Percentiles rank a stretch among this genome's conserved stretches.
Evolutionary conservation across 2,113 vertebrate species (phyloP).

Genomic region (Oreochromis tanganicae): DNA sequence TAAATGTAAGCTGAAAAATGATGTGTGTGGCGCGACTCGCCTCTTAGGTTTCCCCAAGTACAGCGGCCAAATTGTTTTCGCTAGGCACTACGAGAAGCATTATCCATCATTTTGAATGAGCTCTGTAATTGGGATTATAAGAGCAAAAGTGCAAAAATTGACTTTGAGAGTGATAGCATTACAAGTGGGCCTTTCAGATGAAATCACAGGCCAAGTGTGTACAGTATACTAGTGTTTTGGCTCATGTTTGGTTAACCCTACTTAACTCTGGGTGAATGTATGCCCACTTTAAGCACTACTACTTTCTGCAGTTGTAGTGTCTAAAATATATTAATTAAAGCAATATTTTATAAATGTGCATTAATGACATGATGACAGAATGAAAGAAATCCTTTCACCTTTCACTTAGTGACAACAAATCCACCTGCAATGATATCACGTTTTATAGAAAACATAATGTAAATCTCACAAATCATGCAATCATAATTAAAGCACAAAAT

Average conservation of each 20-base stretch:
- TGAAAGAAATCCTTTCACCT: neutral
- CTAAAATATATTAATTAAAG: neutral
- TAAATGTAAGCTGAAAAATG: conserved; percentile 49
- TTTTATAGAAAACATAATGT: neutral
- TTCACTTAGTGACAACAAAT: neutral
- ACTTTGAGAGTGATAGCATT: conserved; percentile 56
- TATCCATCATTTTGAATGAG: conserved; percentile 66
- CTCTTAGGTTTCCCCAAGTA: conserved; percentile 52
- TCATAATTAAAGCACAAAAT: neutral
- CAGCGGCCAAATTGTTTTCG: conserved; percentile 60
- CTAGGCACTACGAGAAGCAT: conserved; percentile 18
- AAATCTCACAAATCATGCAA: neutral
- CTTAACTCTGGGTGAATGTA: neutral
- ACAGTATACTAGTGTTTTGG: neutral
- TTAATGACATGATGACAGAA: neutral
- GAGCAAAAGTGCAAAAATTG: conserved; percentile 61
- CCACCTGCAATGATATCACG: neutral
- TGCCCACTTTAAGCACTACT: neutral
- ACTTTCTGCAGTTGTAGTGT: neutral
- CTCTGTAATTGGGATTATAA: conserved; percentile 64
- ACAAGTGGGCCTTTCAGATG: conserved; percentile 52
- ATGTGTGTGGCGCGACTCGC: conserved; percentile 27
- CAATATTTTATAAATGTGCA: neutral
- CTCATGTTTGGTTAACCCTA: conserved; percentile 21
- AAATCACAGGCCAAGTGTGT: conserved; percentile 36